Conservation (phyloP, 2,888 invertebrate species). For the Morpho deidamia region DNA sequence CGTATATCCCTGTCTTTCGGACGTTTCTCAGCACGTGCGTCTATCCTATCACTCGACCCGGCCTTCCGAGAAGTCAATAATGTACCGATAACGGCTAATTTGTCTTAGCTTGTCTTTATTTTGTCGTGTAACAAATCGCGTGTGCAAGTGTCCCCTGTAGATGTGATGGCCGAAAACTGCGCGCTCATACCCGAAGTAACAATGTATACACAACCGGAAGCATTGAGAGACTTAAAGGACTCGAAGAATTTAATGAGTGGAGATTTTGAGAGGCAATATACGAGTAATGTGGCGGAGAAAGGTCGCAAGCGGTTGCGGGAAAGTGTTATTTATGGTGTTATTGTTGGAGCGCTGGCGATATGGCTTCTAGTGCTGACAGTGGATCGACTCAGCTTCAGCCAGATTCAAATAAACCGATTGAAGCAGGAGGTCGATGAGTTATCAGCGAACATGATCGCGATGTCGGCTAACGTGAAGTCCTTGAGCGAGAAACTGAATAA, state of each 20-base stretch:
- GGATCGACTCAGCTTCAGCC: slow-evolving; percentile 34
- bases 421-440: slow-evolving; percentile 58
- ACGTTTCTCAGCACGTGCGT: slow-evolving; percentile 37
- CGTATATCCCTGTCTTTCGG: slow-evolving; percentile 36
- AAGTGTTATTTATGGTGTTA: slow-evolving; percentile 39
- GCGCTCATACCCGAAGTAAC: slow-evolving; percentile 55
- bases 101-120: slow-evolving; percentile 29
- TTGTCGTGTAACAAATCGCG: slow-evolving; percentile 39
- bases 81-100: slow-evolving; percentile 55
- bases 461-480: slow-evolving; percentile 54
- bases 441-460: slow-evolving; percentile 54
- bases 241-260: slow-evolving; percentile 67
- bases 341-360: slow-evolving; percentile 42
- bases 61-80: slow-evolving; percentile 51
- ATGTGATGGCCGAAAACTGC: slow-evolving; percentile 65
- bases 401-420: slow-evolving; percentile 53
- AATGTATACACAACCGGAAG: slow-evolving; percentile 61
- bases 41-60: slow-evolving; percentile 30
- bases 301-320: slow-evolving; percentile 39
- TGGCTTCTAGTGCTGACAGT: slow-evolving; percentile 57
- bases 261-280: slow-evolving; percentile 63
- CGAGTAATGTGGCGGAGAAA: slow-evolving; percentile 38
- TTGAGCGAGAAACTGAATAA: slow-evolving; percentile 55
- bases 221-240: slow-evolving; percentile 55
- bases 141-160: slow-evolving; percentile 42